These are phyloP conservation scores for Hirtodrosophila confusa DNA, from an alignment of 2,888 invertebrate genomes.

Conservation along the genomic window DNA sequence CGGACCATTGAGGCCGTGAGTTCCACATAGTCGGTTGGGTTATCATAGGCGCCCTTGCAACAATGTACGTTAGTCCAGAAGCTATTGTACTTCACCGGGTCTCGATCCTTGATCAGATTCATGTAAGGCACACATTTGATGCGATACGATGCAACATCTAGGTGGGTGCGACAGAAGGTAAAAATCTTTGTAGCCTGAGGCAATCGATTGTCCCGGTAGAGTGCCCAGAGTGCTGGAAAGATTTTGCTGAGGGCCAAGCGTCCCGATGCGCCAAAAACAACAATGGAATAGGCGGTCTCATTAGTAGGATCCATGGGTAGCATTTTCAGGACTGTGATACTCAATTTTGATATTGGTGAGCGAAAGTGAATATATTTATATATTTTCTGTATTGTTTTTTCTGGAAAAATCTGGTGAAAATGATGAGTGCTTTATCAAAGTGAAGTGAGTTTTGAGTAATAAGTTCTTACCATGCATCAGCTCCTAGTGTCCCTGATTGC, in stretches of 20 bases:
- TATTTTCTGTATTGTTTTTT: not conserved
- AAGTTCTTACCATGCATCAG: too few species aligned
- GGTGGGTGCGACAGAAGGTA: slow-evolving; percentile 47
- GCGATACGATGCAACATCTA: slow-evolving; percentile 41
- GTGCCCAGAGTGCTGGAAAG: slow-evolving; percentile 61
- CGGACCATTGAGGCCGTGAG: slow-evolving; percentile 38
- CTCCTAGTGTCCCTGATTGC: too few species aligned
- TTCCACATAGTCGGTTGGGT: slow-evolving; percentile 33
- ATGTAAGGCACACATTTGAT: slow-evolving; percentile 59
- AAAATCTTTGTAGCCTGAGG: slow-evolving; percentile 59
- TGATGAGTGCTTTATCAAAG: not conserved
- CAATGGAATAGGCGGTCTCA: slow-evolving; percentile 63
- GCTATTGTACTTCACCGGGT: slow-evolving; percentile 53
- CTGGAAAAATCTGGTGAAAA: not conserved
- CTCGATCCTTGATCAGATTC: slow-evolving; percentile 46
- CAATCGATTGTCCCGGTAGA: slow-evolving; percentile 61
- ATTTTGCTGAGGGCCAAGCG: slow-evolving; percentile 41
- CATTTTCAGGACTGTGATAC: slow-evolving; percentile 29
- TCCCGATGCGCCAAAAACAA: slow-evolving; percentile 65
- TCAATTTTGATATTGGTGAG: slow-evolving; percentile 1
- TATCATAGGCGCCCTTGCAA: slow-evolving; percentile 46
- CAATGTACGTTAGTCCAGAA: slow-evolving; percentile 63
- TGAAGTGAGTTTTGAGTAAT: not conserved
- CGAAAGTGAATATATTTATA: too few species aligned
- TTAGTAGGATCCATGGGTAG: slow-evolving; percentile 48